Evolutionary conservation across 2,888 invertebrate species (phyloP), one percentile per base, ranked within the genome.

Genomic region (Harpalus rubripes): DNA sequence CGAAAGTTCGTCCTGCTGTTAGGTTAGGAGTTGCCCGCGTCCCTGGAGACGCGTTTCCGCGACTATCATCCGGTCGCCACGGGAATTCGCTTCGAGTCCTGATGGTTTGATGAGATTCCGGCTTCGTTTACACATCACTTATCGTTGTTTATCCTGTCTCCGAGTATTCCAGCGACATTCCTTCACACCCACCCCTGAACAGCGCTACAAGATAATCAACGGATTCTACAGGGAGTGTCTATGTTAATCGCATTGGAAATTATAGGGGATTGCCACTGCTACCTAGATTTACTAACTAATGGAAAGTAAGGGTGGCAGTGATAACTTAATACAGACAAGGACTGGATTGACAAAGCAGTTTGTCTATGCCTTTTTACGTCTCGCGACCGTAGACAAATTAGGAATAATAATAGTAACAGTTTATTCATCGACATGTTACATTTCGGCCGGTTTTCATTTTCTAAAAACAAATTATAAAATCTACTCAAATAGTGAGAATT

Each of bases 121-220:
- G 61, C 81, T 81, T 61, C 81, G 81, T 81, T 81, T 81, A 81
- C 81, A 81, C 81, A 81, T 81, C 81, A 81, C 81, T 81, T 80
- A 80, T 80, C 80, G 80, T 80, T 80, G 80, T 80, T 80, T 80
- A 80, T 80, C 80, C 41, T 80, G 16, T 61, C 18, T 80, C 61
- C 26, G 26, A 26, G 61, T 39, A 59, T 80, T 80, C 80, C 16
- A 26, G 41, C 68, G 68, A 15, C 68, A 68, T 68, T 68, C 68
- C 68, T 68, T 68, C 39, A 39, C 39, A 39, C 68, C 32, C 39
- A 15, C 10, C 44, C 44, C 44, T 52, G 12, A 12, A 2, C 8
- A 52, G 44, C 10, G 12, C 44, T 8, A 8, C 8, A 10, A 12
- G 10, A 52, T 52, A 52, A 52, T 52, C 44, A 52, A 52, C 44